Percentiles rank a stretch among this genome's conserved stretches.
phyloP scores from a whole-genome alignment of 2,113 vertebrate genomes.

The Panthera leo region DNA sequence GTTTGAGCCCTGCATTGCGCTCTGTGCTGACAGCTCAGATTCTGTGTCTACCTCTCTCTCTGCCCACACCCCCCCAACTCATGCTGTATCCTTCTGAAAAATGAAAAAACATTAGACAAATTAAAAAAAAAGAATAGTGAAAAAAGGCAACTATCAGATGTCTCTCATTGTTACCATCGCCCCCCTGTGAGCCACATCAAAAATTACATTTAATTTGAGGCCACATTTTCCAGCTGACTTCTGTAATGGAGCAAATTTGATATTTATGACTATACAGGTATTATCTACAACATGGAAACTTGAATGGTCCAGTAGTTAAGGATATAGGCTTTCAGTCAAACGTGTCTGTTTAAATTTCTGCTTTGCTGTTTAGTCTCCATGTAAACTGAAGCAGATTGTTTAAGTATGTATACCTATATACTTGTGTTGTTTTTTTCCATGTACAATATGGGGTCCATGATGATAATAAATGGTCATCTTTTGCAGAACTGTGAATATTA shows the following conservation, averaged over 20 bases:
- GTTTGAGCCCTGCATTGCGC: too few species aligned
- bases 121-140: neutral
- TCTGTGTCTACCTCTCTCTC: too few species aligned
- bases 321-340: neutral
- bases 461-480: neutral
- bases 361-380: neutral
- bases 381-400: neutral
- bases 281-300: neutral
- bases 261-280: neutral
- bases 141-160: neutral
- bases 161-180: neutral
- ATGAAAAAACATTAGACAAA: too few species aligned
- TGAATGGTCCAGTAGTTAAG: neutral
- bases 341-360: neutral
- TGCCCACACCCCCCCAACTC: too few species aligned
- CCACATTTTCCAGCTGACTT: neutral
- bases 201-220: neutral
- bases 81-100: too few species aligned
- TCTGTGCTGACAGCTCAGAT: too few species aligned
- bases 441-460: neutral
- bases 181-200: neutral
- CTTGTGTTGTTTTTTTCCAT: neutral
- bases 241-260: neutral
- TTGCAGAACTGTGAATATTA: neutral
- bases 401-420: neutral